phyloP scores from a whole-genome alignment of 1,140 invertebrate genomes.

The Conopomorpha cramerella region DNA sequence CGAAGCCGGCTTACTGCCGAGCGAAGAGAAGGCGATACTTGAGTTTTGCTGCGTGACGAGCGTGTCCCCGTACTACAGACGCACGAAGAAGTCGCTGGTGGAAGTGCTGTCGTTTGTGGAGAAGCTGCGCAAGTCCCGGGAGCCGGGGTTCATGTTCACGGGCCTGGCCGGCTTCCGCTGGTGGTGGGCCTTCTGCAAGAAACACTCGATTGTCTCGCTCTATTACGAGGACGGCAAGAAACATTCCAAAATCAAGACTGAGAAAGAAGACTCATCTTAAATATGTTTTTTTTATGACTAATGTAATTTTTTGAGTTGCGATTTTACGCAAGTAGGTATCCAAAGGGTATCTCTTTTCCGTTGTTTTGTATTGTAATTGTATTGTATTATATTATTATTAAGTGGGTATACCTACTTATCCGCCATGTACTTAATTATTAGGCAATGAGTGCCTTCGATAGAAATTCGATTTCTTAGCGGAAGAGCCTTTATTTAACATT shows the following conservation, averaged over 20 bases:
- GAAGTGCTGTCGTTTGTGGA: conserved; percentile 71
- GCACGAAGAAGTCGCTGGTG: conserved; percentile 70
- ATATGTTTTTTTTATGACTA: too few species aligned
- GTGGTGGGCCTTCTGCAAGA: conserved; percentile 85
- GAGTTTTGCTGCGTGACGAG: conserved; percentile 77
- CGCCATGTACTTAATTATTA: too few species aligned
- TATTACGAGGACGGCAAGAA: conserved; percentile 26
- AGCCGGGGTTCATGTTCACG: conserved; percentile 69
- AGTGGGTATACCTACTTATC: too few species aligned
- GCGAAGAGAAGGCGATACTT: conserved; percentile 69
- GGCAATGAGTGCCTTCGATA: too few species aligned
- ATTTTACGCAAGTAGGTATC: too few species aligned
- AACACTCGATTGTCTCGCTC: conserved; percentile 70
- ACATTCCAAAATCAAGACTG: conserved; percentile 19
- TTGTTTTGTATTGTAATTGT: too few species aligned
- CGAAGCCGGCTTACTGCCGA: conserved; percentile 65
- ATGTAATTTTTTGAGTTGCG: too few species aligned
- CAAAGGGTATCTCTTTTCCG: too few species aligned
- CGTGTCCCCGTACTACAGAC: conserved; percentile 71
- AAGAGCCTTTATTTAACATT: too few species aligned
- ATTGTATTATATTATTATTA: too few species aligned
- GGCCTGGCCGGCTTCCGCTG: conserved; percentile 73
- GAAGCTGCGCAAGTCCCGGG: conserved; percentile 62
- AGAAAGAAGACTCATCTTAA: conserved; percentile 15
- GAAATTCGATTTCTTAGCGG: too few species aligned